Conservation (phyloP, 2,888 invertebrate species). For the Sphaeridia pumilis region DNA sequence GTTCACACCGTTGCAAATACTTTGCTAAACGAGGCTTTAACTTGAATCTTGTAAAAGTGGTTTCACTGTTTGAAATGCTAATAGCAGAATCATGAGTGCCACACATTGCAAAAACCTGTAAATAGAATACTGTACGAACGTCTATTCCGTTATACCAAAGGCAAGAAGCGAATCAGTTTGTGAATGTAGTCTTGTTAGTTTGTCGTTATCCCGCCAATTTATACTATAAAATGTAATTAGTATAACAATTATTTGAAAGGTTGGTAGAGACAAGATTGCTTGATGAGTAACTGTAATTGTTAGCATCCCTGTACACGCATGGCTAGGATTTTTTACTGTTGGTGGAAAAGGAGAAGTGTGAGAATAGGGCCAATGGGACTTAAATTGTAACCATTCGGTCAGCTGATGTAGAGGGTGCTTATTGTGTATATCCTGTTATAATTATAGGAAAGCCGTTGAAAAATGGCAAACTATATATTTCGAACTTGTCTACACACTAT, state of each 20-base stretch:
- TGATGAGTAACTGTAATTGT: neutral
- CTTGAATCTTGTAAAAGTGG: neutral
- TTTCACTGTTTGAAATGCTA: neutral
- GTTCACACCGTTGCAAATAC: neutral
- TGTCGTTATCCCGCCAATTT: too few relatives aligned
- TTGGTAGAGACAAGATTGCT: too few relatives aligned
- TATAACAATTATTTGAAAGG: too few relatives aligned
- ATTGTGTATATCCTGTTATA: conserved; percentile 2
- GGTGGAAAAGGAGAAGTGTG: too few relatives aligned
- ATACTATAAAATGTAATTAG: too few relatives aligned
- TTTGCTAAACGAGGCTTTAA: conserved; percentile 3
- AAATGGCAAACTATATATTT: too few relatives aligned
- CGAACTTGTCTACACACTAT: too few relatives aligned
- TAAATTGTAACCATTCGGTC: conserved; percentile 26
- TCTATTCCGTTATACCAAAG: too few relatives aligned
- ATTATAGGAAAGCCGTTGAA: too few relatives aligned
- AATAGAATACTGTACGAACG: neutral
- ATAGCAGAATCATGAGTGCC: neutral
- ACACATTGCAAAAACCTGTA: neutral
- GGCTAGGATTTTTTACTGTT: neutral
- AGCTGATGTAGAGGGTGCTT: conserved; percentile 37
- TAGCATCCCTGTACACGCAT: neutral
- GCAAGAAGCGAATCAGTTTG: too few relatives aligned
- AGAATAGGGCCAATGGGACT: neutral
- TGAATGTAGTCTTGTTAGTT: too few relatives aligned